These are phyloP conservation scores for Raja brachyura DNA, from an alignment of 2,113 vertebrate species.

Conservation along the genomic window DNA sequence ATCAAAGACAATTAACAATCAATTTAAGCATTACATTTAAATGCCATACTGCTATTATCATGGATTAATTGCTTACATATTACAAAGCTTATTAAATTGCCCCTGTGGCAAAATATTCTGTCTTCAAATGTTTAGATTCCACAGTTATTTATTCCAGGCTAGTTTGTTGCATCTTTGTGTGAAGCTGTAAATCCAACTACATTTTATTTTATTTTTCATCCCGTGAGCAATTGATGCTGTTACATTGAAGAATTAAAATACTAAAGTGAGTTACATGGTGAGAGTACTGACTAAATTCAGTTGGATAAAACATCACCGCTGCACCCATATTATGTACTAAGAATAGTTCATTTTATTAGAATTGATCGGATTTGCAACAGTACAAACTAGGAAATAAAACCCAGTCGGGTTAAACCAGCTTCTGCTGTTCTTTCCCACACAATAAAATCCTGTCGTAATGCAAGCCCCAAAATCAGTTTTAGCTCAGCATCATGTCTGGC, in stretches of 20 bases:
- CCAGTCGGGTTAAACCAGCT: too few relatives aligned
- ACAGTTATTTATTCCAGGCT: background rate
- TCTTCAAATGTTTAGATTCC: conserved; percentile 3
- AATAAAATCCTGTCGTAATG: background rate
- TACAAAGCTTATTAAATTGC: background rate
- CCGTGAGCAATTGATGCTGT: background rate
- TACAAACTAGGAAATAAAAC: background rate
- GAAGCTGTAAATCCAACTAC: background rate
- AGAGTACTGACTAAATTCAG: background rate
- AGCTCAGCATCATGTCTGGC: too few relatives aligned
- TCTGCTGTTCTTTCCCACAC: too few relatives aligned
- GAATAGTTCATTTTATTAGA: too few relatives aligned
- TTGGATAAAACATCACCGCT: background rate
- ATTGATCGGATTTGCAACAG: too few relatives aligned
- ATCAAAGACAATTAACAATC: background rate
- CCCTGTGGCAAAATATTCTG: background rate
- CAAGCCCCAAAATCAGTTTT: background rate
- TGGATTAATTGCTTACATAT: background rate
- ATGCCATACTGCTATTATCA: background rate
- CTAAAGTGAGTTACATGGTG: background rate
- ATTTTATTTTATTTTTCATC: background rate
- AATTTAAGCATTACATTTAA: background rate
- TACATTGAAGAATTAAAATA: background rate
- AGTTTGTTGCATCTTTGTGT: background rate
- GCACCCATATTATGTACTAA: background rate